These are phyloP conservation scores for Protophormia terraenovae DNA, from an alignment of 2,888 invertebrate species.

Conservation along the genomic window DNA sequence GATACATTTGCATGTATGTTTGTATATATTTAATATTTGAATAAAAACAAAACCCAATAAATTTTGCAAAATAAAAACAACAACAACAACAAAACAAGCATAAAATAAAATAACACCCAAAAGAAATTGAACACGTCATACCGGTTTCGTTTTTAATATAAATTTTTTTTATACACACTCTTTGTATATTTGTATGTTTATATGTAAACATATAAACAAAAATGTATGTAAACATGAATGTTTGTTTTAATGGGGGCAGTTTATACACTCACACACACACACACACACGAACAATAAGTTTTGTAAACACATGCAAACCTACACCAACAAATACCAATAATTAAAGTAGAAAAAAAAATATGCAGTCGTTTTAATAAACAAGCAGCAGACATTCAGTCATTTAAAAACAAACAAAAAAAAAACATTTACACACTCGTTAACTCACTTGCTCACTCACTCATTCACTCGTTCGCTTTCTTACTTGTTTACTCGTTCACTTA, in stretches of 20 bases:
- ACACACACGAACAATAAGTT: background rate
- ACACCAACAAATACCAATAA: background rate
- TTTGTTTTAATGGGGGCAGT: slow-evolving; percentile 53
- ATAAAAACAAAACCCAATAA: background rate
- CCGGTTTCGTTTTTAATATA: slow-evolving; percentile 61
- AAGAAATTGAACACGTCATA: slow-evolving; percentile 60
- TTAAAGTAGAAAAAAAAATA: slow-evolving; percentile 20
- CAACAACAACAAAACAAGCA: background rate
- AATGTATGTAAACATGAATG: background rate
- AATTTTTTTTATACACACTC: slow-evolving; percentile 16
- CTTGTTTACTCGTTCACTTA: background rate
- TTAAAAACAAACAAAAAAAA: slow-evolving; percentile 10
- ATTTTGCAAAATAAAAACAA: slow-evolving; percentile 4
- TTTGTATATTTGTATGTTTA: background rate
- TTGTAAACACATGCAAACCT: background rate
- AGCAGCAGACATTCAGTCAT: slow-evolving; percentile 64
- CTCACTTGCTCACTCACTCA: background rate
- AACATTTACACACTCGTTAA: background rate
- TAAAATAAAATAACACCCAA: slow-evolving; percentile 16
- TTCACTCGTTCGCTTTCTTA: background rate
- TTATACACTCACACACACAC: background rate
- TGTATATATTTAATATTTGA: slow-evolving; percentile 4
- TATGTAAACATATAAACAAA: background rate
- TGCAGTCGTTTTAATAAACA: slow-evolving; percentile 43
- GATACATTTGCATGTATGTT: background rate